Base-by-base conservation (phyloP, 2,797 vertebrate genomes). In the Arnoldichthys spilopterus region DNA sequence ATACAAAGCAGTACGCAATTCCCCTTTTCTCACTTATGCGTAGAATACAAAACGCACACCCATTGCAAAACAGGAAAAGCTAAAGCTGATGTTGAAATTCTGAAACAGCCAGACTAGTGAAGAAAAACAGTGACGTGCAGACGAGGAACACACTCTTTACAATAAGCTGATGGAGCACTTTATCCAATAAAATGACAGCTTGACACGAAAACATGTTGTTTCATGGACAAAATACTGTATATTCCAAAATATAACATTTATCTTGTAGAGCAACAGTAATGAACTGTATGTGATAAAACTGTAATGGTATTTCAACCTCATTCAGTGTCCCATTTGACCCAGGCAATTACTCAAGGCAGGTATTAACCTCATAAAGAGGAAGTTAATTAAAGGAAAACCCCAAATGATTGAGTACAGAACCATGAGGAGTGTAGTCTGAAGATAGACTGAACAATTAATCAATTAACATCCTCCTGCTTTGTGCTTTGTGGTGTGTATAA, bases 11-110 rank as follows among this genome's bases (percentile, higher is more conserved):
- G 78, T 85, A 45, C 7, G n/a, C 47, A 15, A 47, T 83, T 86
- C 83, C 82, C 59, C 77, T 85, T 84, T 86, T 85, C 74, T 70
- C 76, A 71, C 62, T 53, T 6, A 43, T 37, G 28, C n/a, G 63
- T 56, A 37, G 22, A 11, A n/a, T n/a, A 45, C 34, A 77, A n/a
- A 49, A 70, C 6, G 9, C 63, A 79, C 56, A 34, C 30, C 32
- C 78, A 59, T 80, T 76, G 68, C 68, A 83, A 84, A 71, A 26
- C 47, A 62, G 30, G 22, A 77, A 76, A 67, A 47, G 58, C 22
- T 68, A 40, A 26, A 18, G 22, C 54, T 79, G 18, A 62, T 79
- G 66, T 72, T 68, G 81, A 79, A 83, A 76, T 76, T 22, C 24
- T 45, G 16, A 74, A 47, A 40, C 22, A 30, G 11, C 12, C 63